Evolutionary conservation across 2,797 vertebrate species (phyloP), one percentile per base, ranked within the genome.

Genomic region (Chaetophractus vellerosus): DNA sequence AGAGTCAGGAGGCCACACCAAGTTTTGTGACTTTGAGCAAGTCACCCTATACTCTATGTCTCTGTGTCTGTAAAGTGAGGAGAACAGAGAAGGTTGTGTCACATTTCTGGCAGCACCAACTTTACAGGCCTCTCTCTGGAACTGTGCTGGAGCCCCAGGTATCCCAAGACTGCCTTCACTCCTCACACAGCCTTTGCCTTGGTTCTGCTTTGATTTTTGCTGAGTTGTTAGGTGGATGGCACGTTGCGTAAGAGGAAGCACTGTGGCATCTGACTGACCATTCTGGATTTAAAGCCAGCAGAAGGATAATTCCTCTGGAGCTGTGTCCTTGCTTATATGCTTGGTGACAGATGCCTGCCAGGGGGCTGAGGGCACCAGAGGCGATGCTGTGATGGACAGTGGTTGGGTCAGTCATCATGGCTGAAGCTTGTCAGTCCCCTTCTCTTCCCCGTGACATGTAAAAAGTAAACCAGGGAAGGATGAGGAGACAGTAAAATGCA

Each of bases 121-220:
- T 81, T 87, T 26, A 9, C 72, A 38, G 9, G 12, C 55, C 41
- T 71, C 26, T 68, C 18, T 48, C 52, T 71, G 19, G 2, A 45
- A 7, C 59, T 21, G 9, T n/a, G 2, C 72, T 33, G n/a, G 81
- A 68, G 74, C 11, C 61, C 59, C 24, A 28, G 31, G 15, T 33
- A 18, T n/a, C 59, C 52, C 19, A 9, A 19, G 50, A 26, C 26
- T 36, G 18, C 45, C 68, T 74, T 68, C 55, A 10, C 18, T 50
- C 21, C 75, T 64, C 41, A 9, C 41, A 9, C 41, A 45, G 28
- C 24, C 24, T 28, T 74, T 15, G 14, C 24, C 71, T 74, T 16
- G 6, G 36, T 74, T 41, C 38, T 57, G 59, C 89, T 94, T 81
- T 55, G 57, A 63, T 69, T 90, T 92, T 86, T 81, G 80, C 94